phyloP scores from a whole-genome alignment of 2,797 vertebrate genomes.

The Artibeus lituratus region DNA sequence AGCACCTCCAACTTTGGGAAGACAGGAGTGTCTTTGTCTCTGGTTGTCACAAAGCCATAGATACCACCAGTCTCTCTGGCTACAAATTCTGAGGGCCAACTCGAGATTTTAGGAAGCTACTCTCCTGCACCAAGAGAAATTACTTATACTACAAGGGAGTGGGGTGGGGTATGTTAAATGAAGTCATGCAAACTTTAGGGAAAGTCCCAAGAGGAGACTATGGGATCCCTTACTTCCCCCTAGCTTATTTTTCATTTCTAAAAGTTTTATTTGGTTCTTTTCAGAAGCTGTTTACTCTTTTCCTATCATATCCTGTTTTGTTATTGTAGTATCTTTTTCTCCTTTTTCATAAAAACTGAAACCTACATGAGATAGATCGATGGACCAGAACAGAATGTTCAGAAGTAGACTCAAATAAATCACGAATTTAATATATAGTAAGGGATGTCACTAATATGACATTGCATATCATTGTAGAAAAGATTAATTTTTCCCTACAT shows the following conservation, averaged over 20 bases:
- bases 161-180: not conserved
- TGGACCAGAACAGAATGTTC: not conserved
- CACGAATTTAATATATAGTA: not conserved
- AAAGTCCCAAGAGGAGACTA: not conserved
- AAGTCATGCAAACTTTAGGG: not conserved
- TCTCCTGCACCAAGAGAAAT: not conserved
- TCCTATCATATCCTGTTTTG: not conserved
- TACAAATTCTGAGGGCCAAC: not conserved
- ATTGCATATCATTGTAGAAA: not conserved
- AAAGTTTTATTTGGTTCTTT: not conserved
- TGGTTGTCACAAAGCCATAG: not conserved
- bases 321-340: not conserved
- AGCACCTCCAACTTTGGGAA: not conserved
- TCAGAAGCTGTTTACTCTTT: not conserved
- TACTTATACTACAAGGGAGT: not conserved
- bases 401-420: slow-evolving; percentile 10
- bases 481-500: not conserved
- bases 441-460: too few relatives aligned
- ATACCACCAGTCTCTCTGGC: not conserved
- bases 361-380: not conserved
- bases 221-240: not conserved
- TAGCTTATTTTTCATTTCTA: not conserved
- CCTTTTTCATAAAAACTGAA: not conserved
- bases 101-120: not conserved
- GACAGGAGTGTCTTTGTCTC: not conserved